These are phyloP conservation scores for Gadopsis bispinosus DNA, from an alignment of 2,797 vertebrate genomes.

Conservation along the genomic window DNA sequence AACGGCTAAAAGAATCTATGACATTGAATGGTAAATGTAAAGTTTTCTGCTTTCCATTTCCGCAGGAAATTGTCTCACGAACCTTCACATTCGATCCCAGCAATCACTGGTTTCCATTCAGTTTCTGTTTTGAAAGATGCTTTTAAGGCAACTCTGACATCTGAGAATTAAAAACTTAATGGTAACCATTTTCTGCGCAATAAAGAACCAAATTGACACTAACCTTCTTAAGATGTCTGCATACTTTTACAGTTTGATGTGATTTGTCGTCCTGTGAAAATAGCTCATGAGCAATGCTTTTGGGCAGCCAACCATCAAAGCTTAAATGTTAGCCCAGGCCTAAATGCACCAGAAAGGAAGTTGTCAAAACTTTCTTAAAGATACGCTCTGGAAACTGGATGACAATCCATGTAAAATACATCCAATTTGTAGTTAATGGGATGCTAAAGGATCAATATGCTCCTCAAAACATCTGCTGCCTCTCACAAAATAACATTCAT, in stretches of 20 bases:
- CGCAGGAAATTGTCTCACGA: background rate
- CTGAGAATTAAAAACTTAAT: background rate
- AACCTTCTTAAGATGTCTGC: background rate
- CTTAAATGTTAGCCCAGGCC: background rate
- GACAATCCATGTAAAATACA: background rate
- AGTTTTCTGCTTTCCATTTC: background rate
- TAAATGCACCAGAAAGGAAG: background rate
- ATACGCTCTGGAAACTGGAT: background rate
- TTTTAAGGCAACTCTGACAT: background rate
- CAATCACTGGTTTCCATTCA: background rate
- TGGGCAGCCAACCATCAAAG: background rate
- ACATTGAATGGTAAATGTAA: background rate
- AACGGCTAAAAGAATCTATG: background rate
- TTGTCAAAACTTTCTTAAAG: background rate
- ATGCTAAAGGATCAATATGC: background rate
- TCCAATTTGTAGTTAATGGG: constrained; percentile 7
- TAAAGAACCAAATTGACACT: background rate
- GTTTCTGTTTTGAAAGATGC: background rate
- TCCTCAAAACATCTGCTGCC: background rate
- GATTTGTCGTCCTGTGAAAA: background rate
- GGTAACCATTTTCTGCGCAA: background rate
- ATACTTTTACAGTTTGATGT: background rate
- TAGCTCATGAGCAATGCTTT: background rate
- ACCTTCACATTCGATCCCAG: background rate
- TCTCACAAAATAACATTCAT: constrained; percentile 9